Base-by-base conservation (phyloP, 92 coral and sea anemone genomes). In the Meandrina meandrites region DNA sequence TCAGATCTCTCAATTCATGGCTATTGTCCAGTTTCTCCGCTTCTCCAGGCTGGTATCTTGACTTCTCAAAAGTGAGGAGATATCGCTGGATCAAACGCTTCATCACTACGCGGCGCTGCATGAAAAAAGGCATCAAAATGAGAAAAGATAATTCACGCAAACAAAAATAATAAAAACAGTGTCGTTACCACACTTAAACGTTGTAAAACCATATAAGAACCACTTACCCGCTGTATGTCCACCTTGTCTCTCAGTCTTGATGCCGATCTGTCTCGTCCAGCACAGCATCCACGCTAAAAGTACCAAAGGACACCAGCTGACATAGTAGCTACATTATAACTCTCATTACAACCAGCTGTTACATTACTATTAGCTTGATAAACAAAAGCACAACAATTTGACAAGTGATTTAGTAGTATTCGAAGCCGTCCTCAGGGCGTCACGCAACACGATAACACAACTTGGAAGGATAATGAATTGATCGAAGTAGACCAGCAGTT, bases 11-110 rank as follows among this genome's bases (percentile, higher is more conserved):
- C 53, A 84, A 58, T 40, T 76, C 72, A 1, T 7, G 15, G 54
- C 35, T 10, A 47, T 83, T 72, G 17, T 27, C 87, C 54, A 21
- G 53, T 34, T 69, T 72, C 73, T 75, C 87, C 10, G 81, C 47
- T 50, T 56, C 53, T 48, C 53, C 53, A 48, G 53, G 9, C 53
- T 48, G 53, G 53, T 48, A 48, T 4, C 47, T 67, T 48, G 76
- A 1, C 34, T 85, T 85, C 82, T 62, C 76, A 31, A 85, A 19
- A 60, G 75, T 76, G 58, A 75, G 32, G 4, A 85, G 88, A 78
- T 77, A 85, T 21, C 88, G 88, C 66, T 76, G 88, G 66, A 85
- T 85, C 83, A 85, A 85, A 18, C 81, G 75, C 50, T 51, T 85
- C 82, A 85, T 85, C 62, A 85, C 66, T 31, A 40, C 47, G 15